These are phyloP conservation scores for Bugula neritina DNA, from an alignment of 2,888 invertebrate genomes.

Conservation along the genomic window DNA sequence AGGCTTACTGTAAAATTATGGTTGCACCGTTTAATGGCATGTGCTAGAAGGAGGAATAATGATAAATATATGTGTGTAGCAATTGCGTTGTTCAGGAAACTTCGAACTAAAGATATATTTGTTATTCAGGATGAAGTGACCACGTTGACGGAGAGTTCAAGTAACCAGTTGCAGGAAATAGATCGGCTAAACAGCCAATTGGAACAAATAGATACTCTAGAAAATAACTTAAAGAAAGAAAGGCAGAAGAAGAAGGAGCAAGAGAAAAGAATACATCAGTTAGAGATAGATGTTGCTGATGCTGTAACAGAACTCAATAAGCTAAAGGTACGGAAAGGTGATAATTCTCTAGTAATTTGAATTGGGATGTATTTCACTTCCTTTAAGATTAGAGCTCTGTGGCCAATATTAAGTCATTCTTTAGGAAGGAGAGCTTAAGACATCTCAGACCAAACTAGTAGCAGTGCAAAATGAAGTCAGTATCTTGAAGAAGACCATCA, in stretches of 20 bases:
- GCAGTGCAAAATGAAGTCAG: not conserved
- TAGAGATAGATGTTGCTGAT: not conserved
- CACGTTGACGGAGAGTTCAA: not conserved
- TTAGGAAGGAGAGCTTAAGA: not conserved
- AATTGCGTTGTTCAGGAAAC: no score
- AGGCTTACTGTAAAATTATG: no score
- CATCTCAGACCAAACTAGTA: not conserved
- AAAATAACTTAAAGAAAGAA: slow-evolving; percentile 1
- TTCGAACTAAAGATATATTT: no score
- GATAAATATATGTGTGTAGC: no score
- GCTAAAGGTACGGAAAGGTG: not conserved
- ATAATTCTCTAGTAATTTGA: no score
- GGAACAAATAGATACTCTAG: not conserved
- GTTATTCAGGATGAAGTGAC: not conserved
- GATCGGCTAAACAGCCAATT: not conserved
- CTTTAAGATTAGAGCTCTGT: no score
- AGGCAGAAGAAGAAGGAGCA: slow-evolving; percentile 19
- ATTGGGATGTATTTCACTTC: no score
- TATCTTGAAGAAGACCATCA: not conserved
- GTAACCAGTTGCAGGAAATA: slow-evolving; percentile 9
- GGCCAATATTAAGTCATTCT: no score
- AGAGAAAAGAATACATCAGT: slow-evolving; percentile 10
- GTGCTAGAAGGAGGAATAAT: no score
- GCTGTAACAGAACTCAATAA: not conserved
- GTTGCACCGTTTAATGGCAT: no score